Conservation (phyloP, 2,113 vertebrate genomes). For the Notechis scutatus region DNA sequence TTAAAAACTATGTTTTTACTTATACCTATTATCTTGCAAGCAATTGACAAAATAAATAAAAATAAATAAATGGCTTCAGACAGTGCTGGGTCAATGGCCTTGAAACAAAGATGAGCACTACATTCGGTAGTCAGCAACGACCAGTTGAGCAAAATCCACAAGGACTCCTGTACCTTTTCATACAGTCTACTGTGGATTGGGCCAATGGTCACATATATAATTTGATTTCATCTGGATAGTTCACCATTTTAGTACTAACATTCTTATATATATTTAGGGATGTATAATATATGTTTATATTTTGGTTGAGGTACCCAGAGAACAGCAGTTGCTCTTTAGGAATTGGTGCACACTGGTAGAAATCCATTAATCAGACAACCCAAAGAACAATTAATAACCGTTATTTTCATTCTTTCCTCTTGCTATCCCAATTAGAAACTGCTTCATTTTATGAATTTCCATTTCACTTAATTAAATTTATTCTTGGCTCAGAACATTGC, state of each 20-base stretch:
- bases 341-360: neutral
- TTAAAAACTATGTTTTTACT: no score
- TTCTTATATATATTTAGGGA: neutral
- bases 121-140: neutral
- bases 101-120: neutral
- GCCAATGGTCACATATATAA: neutral
- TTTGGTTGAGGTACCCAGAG: neutral
- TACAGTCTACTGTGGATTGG: neutral
- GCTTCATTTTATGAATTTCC: conserved; percentile 17
- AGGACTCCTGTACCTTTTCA: neutral
- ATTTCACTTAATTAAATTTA: conserved; percentile 22
- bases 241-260: neutral
- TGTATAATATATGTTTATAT: neutral
- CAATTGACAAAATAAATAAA: no score
- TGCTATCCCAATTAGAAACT: conserved; percentile 12
- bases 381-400: conserved; percentile 24
- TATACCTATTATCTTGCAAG: no score
- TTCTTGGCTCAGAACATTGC: conserved; percentile 14
- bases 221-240: neutral
- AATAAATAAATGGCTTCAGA: neutral
- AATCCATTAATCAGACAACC: conserved; percentile 4
- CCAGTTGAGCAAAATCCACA: neutral
- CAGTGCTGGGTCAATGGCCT: neutral
- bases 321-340: neutral
- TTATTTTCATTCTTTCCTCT: neutral